Evolutionary conservation across 2,113 vertebrate genomes (phyloP).

Genomic region (Phrynocephalus versicolor): DNA sequence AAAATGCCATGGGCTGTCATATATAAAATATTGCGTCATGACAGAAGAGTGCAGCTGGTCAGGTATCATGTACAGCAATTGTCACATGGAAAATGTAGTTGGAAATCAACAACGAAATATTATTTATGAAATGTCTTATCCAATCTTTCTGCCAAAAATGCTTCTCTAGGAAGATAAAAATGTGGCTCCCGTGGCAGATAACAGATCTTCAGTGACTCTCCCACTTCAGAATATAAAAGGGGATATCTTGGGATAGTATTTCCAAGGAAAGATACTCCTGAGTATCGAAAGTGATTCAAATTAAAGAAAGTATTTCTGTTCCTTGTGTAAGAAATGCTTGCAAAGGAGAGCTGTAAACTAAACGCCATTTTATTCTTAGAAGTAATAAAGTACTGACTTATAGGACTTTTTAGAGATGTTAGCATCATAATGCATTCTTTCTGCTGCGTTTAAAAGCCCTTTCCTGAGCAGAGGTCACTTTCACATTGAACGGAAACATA

Average conservation of each 20-base stretch:
- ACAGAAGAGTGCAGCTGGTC: not conserved
- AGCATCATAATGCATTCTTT: not conserved
- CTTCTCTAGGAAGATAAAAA: too few species aligned
- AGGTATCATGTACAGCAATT: not conserved
- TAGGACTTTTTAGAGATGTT: not conserved
- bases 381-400: conserved; percentile 8
- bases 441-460: not conserved
- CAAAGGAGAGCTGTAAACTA: not conserved
- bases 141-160: too few species aligned
- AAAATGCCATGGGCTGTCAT: not conserved
- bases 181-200: not conserved
- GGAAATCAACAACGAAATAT: not conserved
- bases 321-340: not conserved
- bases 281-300: not conserved
- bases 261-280: too few species aligned
- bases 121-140: too few species aligned
- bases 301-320: not conserved
- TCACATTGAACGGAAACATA: conserved; percentile 9
- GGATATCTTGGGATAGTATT: not conserved
- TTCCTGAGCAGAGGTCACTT: not conserved
- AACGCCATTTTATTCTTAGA: not conserved
- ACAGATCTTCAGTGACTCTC: not conserved
- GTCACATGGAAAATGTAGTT: not conserved
- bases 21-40: not conserved
- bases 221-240: not conserved